Base-by-base conservation (phyloP, 2,797 vertebrate genomes). In the Enoplosus armatus region DNA sequence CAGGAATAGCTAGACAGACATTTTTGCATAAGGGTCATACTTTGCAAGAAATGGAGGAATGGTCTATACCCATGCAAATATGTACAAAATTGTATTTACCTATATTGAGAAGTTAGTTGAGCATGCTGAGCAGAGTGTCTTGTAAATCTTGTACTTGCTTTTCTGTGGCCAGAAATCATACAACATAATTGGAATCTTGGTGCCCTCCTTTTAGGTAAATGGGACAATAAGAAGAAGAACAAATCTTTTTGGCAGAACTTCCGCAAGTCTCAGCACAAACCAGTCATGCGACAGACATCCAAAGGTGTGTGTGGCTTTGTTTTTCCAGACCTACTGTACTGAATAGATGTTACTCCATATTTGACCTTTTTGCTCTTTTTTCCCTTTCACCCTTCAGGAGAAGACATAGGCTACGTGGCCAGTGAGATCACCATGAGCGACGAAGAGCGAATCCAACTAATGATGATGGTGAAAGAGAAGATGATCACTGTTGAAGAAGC, bases 391-490 rank as follows among this genome's bases (percentile, higher is more conserved):
- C 35, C 75, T 31, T 15, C 81, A 99, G 98, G 98, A 72, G 98
- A 99, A 76, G 98, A 99, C 87, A 97, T 99, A 1, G 98, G 98
- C 73, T 99, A 98, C 0, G 96, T 99, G 48, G 98, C 98, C 79
- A 99, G 98, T 29, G 98, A 99, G 93, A 99, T 99, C 86, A 99
- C 98, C 0, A 99, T 99, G 98, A 98, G 98, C 1, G 98, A 99
- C 3, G 98, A 99, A 75, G 98, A 99, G 20, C 95, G 98, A 45
- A 99, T 99, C 87, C 98, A 99, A 85, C 95, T 99, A 20, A 99
- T 99, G 98, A 98, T 99, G 98, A 99, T 99, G 98, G 98, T 99
- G 76, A 99, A 99, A 77, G 98, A 99, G 83, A 99, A 99, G 95
- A 99, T 99, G 98, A 99, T 99, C 88, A 99, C 98, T 0, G 98